These are phyloP conservation scores for Hyperopisus bebe DNA, from an alignment of 2,113 vertebrate species.

Conservation along the genomic window DNA sequence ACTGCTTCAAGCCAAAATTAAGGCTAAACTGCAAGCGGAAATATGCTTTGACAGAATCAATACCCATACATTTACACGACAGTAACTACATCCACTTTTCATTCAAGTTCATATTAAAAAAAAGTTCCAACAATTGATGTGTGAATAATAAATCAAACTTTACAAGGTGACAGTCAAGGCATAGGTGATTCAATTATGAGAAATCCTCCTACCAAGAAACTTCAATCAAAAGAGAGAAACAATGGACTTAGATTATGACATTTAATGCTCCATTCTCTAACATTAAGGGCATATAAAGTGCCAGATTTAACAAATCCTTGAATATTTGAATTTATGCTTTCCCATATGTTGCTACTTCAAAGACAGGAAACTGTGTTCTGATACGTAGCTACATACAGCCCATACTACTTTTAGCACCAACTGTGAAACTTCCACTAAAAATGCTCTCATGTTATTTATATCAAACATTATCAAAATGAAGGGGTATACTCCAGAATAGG, in stretches of 20 bases:
- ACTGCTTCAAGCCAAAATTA: background rate
- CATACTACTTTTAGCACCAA: too few relatives aligned
- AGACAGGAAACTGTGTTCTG: background rate
- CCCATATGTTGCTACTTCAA: background rate
- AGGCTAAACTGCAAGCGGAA: background rate
- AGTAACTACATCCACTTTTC: background rate
- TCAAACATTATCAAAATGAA: background rate
- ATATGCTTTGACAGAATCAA: background rate
- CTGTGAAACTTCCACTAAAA: background rate
- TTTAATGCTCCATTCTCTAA: background rate
- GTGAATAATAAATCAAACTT: background rate
- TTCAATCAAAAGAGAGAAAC: background rate
- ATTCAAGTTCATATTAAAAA: background rate
- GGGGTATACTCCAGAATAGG: background rate
- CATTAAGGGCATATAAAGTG: background rate
- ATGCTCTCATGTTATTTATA: background rate
- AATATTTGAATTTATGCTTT: background rate
- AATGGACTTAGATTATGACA: background rate
- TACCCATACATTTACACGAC: background rate
- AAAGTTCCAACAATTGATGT: background rate
- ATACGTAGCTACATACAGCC: background rate
- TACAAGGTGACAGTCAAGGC: background rate
- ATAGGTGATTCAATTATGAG: background rate
- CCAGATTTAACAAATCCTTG: background rate
- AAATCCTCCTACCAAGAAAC: background rate